These are phyloP conservation scores for Phaedon cochleariae DNA, from an alignment of 2,888 invertebrate species.

Conservation along the genomic window DNA sequence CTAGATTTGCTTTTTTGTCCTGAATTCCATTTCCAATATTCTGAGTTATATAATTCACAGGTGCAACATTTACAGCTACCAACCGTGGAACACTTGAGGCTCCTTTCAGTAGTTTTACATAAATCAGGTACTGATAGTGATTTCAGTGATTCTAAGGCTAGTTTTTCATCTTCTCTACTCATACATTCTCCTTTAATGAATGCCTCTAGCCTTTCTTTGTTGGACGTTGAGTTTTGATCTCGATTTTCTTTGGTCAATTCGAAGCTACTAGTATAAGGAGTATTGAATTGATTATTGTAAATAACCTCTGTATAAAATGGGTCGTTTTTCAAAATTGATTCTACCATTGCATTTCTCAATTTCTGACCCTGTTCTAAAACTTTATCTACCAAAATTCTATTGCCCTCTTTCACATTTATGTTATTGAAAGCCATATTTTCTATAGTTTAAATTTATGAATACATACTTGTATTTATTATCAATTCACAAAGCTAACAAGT, in stretches of 20 bases:
- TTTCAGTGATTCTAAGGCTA: constrained; percentile 60
- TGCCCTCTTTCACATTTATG: constrained; percentile 23
- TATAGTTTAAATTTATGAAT: neutral
- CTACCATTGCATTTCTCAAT: constrained; percentile 59
- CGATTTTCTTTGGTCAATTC: constrained; percentile 6
- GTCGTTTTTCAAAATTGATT: constrained; percentile 59
- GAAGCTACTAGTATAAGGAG: constrained; percentile 30
- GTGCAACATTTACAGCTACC: constrained; percentile 54
- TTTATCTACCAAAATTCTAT: constrained; percentile 45
- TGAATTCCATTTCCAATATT: constrained; percentile 47
- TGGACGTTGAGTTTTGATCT: constrained; percentile 16
- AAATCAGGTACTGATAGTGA: constrained; percentile 59
- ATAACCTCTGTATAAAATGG: constrained; percentile 53
- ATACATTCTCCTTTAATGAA: constrained; percentile 61
- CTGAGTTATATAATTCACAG: constrained; percentile 53
- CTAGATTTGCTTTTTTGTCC: constrained; percentile 22
- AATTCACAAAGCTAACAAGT: neutral
- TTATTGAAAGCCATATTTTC: neutral
- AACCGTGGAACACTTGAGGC: constrained; percentile 33
- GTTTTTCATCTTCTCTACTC: constrained; percentile 57
- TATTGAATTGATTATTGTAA: constrained; percentile 41
- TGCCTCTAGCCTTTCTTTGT: constrained; percentile 50
- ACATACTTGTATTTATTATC: neutral
- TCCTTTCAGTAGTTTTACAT: constrained; percentile 53
- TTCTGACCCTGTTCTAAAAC: constrained; percentile 56